Conservation (phyloP, 2,888 invertebrate species). For the Eupithecia abbreviata region DNA sequence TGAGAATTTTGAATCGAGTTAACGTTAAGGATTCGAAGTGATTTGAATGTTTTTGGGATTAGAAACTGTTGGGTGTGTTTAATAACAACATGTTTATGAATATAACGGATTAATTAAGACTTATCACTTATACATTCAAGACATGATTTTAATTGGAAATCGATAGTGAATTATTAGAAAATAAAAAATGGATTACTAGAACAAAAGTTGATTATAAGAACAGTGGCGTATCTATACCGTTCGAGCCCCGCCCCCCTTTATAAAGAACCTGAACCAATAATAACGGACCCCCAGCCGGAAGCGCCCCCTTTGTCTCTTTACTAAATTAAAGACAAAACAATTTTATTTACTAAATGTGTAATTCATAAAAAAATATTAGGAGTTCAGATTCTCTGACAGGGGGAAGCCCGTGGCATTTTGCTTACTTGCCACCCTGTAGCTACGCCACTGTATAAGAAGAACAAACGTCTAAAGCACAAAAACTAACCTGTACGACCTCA, state of each 20-base stretch:
- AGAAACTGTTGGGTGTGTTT: background rate
- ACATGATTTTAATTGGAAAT: background rate
- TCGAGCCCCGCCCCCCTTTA: no score
- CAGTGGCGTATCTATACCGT: background rate
- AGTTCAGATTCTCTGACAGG: no score
- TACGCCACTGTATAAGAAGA: background rate
- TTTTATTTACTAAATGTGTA: no score
- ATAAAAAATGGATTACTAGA: background rate
- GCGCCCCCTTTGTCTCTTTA: no score
- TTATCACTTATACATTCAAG: background rate
- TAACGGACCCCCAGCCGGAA: no score
- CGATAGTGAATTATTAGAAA: background rate
- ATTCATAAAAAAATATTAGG: no score
- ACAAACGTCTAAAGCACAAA: background rate
- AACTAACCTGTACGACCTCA: constrained; percentile 82
- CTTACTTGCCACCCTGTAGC: no score
- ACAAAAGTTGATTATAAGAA: background rate
- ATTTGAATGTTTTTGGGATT: background rate
- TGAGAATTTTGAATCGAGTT: constrained; percentile 6
- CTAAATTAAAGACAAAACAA: no score
- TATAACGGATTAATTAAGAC: background rate
- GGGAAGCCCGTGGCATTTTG: no score
- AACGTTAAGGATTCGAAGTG: background rate
- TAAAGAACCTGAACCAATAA: no score
- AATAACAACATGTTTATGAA: background rate